Evolutionary conservation across 2,888 invertebrate genomes (phyloP).

Genomic region (Tiliacea citrago): DNA sequence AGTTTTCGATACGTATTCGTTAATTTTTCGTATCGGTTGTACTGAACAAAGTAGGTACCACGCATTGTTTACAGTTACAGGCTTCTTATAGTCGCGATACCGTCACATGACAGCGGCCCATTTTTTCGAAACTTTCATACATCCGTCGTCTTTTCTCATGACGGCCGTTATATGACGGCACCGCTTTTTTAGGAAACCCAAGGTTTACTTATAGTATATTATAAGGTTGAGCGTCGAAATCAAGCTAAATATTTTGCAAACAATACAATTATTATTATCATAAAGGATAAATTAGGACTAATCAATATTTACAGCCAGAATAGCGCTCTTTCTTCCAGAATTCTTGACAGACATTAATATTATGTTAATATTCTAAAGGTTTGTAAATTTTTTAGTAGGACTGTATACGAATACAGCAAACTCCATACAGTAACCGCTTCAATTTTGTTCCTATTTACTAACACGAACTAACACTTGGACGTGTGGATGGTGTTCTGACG

Average conservation of each 20-base stretch:
- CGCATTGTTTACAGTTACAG: no score
- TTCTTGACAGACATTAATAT: background rate
- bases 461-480: background rate
- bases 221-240: background rate
- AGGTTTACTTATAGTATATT: background rate
- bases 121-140: background rate
- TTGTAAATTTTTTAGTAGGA: background rate
- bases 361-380: background rate
- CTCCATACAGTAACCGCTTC: background rate
- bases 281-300: constrained; percentile 1
- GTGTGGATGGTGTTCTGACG: background rate
- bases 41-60: background rate
- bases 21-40: background rate
- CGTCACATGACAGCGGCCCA: background rate
- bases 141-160: background rate
- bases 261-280: background rate
- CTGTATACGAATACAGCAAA: background rate
- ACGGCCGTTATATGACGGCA: background rate
- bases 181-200: background rate
- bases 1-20: background rate
- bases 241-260: background rate
- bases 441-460: background rate
- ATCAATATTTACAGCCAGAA: background rate
- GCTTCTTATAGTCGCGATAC: background rate
- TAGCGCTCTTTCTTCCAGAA: background rate